phyloP scores from a whole-genome alignment of 2,888 invertebrate genomes.

The Trimorus sp. region DNA sequence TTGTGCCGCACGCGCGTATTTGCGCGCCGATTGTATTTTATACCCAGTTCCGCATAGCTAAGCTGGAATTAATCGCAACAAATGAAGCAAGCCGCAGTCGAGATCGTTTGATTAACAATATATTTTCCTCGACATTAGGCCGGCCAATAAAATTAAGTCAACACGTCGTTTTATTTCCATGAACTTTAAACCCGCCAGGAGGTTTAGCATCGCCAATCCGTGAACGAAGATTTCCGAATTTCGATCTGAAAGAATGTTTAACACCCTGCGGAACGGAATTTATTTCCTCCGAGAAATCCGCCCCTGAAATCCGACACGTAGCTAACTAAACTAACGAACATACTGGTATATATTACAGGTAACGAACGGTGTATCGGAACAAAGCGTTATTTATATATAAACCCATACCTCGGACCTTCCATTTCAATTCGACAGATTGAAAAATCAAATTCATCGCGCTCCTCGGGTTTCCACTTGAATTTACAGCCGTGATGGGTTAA shows the following conservation, averaged over 20 bases:
- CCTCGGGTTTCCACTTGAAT: conserved; percentile 25
- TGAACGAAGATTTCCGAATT: conserved; percentile 39
- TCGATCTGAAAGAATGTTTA: conserved; percentile 44
- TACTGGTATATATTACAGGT: conserved; percentile 45
- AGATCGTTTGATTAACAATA: conserved; percentile 5
- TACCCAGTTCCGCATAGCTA: not conserved
- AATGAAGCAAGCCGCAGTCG: conserved; percentile 11
- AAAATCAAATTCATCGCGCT: conserved; percentile 46
- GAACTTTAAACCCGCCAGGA: conserved; percentile 17
- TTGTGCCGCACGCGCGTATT: too few species aligned
- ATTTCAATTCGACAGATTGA: conserved; percentile 46
- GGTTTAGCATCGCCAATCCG: conserved; percentile 36
- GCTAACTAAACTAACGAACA: conserved; percentile 54
- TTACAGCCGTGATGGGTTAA: conserved; percentile 9
- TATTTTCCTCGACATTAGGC: conserved; percentile 13
- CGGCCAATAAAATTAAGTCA: conserved; percentile 30
- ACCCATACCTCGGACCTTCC: conserved; percentile 21
- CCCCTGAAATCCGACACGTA: conserved; percentile 51
- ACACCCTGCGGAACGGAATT: conserved; percentile 40
- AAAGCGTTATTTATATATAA: conserved; percentile 58
- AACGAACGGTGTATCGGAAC: conserved; percentile 49
- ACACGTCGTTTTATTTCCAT: conserved; percentile 23
- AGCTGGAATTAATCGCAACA: conserved; percentile 25
- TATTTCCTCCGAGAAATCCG: conserved; percentile 56
- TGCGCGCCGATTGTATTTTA: too few species aligned